Base-by-base conservation (phyloP, 2,113 vertebrate genomes). In the Lepidothrix coronata region DNA sequence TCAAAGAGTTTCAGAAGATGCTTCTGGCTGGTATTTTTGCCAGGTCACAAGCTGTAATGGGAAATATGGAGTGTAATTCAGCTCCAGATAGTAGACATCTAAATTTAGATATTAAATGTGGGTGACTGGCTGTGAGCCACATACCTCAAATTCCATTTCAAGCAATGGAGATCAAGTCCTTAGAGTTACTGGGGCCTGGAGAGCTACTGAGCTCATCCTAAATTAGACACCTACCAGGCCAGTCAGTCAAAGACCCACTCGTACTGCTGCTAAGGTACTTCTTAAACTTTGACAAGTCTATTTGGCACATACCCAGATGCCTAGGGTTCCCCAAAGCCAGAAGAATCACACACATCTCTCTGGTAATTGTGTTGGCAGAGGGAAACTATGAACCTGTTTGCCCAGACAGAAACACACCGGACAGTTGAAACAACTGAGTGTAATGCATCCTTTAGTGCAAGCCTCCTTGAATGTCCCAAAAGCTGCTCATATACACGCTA, bases 31-130 rank as follows among this genome's bases (percentile, higher is more conserved):
- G 75, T 93, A 67, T 84, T 84, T 91, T 95, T 97, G 91, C 80
- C 86, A 84, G 85, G 79, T 93, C 91, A 55, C 67, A 72, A 89
- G 89, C 91, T 93, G 68, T 89, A 96, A 75, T 0, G 12, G 73
- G 91, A 92, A 92, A 81, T 75, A 85, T 7, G 52, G 70, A 95
- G 73, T 87, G 63, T 81, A 93, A 95, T 89, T 95, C 84, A 92
- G 86, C 61, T 95, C 57, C 77, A 91, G 72, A 95, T 61, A 77
- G 65, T 61, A 84, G 91, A 71, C n/a, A 49, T 61, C 95, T 92
- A 97, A 91, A 97, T 95, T 95, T 97, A 97, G 95, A 61, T 75
- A 6, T 65, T 70, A 89, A 96, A 95, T 95, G 52, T 95, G 91
- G 95, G 91, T 95, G 89, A 95, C 65, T 91, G 89, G 82, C 71